These are phyloP conservation scores for Scaptomyza flava DNA, from an alignment of 2,888 invertebrate genomes.

Conservation along the genomic window DNA sequence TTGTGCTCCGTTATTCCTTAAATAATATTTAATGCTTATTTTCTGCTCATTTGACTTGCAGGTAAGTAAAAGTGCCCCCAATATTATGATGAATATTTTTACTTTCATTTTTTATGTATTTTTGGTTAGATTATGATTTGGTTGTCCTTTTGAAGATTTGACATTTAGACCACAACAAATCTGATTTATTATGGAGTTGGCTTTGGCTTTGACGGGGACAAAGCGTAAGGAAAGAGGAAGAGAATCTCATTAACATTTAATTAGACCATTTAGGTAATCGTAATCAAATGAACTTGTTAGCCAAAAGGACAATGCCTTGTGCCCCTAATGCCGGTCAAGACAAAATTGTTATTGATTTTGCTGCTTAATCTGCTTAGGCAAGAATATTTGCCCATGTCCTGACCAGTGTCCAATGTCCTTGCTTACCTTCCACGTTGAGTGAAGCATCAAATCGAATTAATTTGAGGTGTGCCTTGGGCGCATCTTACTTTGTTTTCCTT, in stretches of 20 bases:
- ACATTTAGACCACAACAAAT: slow-evolving; percentile 10
- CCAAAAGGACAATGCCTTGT: slow-evolving; percentile 30
- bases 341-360: slow-evolving; percentile 75
- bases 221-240: neutral
- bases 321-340: slow-evolving; percentile 44
- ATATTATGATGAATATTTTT: slow-evolving; percentile 2
- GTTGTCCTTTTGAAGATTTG: slow-evolving; percentile 9
- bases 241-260: slow-evolving; percentile 72
- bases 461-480: slow-evolving; percentile 53
- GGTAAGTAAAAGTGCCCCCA: slow-evolving; percentile 35
- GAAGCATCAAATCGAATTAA: slow-evolving; percentile 78
- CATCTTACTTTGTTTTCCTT: slow-evolving; percentile 24
- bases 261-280: slow-evolving; percentile 62
- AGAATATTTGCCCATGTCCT: slow-evolving; percentile 21
- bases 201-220: slow-evolving; percentile 9
- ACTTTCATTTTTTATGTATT: neutral
- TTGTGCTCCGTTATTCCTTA: slow-evolving; percentile 43
- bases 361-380: slow-evolving; percentile 66
- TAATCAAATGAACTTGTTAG: slow-evolving; percentile 68
- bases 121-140: slow-evolving; percentile 10
- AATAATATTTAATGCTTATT: slow-evolving; percentile 63
- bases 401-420: slow-evolving; percentile 3
- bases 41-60: slow-evolving; percentile 41
- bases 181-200: slow-evolving; percentile 28
- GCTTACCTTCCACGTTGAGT: slow-evolving; percentile 52